These are phyloP conservation scores for Encarsia formosa DNA, from an alignment of 2,888 invertebrate genomes.

Conservation along the genomic window DNA sequence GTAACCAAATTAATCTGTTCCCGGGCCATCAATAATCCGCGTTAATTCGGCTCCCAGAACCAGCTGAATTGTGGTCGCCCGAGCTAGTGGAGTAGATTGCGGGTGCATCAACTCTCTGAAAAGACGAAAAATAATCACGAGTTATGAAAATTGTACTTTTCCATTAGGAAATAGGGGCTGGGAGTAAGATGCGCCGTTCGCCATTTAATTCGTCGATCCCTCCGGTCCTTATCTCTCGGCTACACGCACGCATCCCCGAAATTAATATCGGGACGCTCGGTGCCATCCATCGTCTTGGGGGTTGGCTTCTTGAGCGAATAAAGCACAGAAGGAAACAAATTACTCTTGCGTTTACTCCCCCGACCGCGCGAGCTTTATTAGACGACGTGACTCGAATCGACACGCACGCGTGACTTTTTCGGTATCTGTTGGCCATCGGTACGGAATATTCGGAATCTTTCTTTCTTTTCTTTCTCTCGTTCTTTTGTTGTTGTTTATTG, in stretches of 20 bases:
- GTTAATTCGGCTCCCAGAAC: slow-evolving; percentile 22
- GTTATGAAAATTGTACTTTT: no score
- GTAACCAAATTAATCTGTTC: slow-evolving; percentile 28
- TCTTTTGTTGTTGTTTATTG: background rate
- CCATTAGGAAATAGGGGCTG: no score
- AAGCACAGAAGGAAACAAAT: slow-evolving; percentile 25
- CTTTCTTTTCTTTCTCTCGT: background rate
- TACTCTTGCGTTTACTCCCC: slow-evolving; percentile 28
- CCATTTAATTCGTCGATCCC: no score
- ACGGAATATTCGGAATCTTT: slow-evolving; percentile 19
- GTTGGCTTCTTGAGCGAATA: slow-evolving; percentile 1
- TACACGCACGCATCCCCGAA: slow-evolving; percentile 45
- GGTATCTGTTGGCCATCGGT: slow-evolving; percentile 18
- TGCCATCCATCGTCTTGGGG: slow-evolving; percentile 41
- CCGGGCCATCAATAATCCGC: slow-evolving; percentile 26
- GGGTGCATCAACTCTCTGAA: no score
- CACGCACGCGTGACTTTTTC: slow-evolving; percentile 20
- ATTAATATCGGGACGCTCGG: slow-evolving; percentile 49
- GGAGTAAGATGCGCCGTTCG: no score
- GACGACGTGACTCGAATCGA: slow-evolving; percentile 29
- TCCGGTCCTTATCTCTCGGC: slow-evolving; percentile 48
- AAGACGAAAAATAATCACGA: no score
- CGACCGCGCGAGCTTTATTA: slow-evolving; percentile 37
- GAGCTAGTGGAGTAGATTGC: no score
- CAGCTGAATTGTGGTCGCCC: no score